Evolutionary conservation across 2,888 invertebrate genomes (phyloP).

Genomic region (Amphimallon solstitiale): DNA sequence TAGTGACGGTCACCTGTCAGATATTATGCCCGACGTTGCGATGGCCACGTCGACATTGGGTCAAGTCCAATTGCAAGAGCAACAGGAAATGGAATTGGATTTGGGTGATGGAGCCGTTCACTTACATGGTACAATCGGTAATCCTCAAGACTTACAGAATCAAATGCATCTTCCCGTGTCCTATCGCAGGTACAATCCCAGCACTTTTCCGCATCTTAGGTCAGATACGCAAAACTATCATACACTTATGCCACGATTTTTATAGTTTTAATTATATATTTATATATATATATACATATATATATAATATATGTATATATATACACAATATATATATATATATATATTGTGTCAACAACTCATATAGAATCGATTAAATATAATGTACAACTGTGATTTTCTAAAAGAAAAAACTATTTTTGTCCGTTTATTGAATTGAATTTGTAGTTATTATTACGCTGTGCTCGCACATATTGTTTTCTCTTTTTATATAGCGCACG

Average conservation of each 20-base stretch:
- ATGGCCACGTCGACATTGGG: slow-evolving; percentile 85
- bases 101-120: slow-evolving; percentile 86
- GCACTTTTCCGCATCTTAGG: slow-evolving; percentile 54
- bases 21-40: slow-evolving; percentile 92
- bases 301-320: too few species aligned
- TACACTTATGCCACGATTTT: slow-evolving; percentile 52
- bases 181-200: slow-evolving; percentile 56
- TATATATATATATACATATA: too few species aligned
- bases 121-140: slow-evolving; percentile 58
- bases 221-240: slow-evolving; percentile 52
- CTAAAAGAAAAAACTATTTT: slow-evolving; percentile 36
- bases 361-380: slow-evolving; percentile 45
- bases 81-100: slow-evolving; percentile 79
- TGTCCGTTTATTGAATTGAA: slow-evolving; percentile 29
- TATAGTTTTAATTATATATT: slow-evolving; percentile 50
- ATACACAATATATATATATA: too few species aligned
- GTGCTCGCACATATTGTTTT: not conserved
- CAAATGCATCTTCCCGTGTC: slow-evolving; percentile 54
- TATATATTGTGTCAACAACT: slow-evolving; percentile 34
- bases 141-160: slow-evolving; percentile 52
- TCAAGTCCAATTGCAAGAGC: slow-evolving; percentile 72
- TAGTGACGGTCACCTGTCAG: slow-evolving; percentile 78
- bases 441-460: slow-evolving; percentile 22
- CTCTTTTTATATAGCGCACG: slow-evolving; percentile 4
- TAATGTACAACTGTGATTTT: slow-evolving; percentile 50